Evolutionary conservation across 2,888 invertebrate genomes (phyloP), one percentile per base, ranked within the genome.

Genomic region (Chymomyza procnemis): DNA sequence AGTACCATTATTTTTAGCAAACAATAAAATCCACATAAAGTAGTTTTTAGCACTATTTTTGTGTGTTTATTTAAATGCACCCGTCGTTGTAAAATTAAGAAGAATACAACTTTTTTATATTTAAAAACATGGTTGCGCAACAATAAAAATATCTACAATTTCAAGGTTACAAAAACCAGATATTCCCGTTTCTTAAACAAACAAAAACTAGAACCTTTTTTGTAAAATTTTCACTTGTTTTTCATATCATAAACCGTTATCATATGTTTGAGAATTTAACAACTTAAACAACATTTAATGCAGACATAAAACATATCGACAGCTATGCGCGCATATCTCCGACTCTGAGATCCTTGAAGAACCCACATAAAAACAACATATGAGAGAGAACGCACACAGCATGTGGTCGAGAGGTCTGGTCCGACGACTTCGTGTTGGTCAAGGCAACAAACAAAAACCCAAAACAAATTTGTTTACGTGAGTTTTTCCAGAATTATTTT

Each of bases 401-500:
- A 80, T 84, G 85, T 84, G 80, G 82, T 70, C 74, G 41, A 26
- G 60, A 21, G 26, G 16, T 47, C 16, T 47, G 60, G 64, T 8
- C 26, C 64, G 50, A n/a, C 50, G 9, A 50, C 50, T 8, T 9
- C 18, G 18, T 50, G 14, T 19, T 50, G 50, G 50, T 50, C 50
- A 54, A 21, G 22, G 22, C 54, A 54, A 54, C 19, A 54, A 54
- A 19, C 21, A 59, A 75, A n/a, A 66, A 73, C 67, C 76, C 74
- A 78, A 81, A 81, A 67, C 72, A 76, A 81, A 79, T 81, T 78
- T 71, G 74, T 72, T 83, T 76, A 79, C 79, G 79, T 79, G 81
- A 61, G 64, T 64, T 58, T 72, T 64, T 54, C 61, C 57, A 34
- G 58, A 56, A 63, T 6, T 41, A n/a, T 66, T 57, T 69, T 47